Percentiles rank a stretch among this genome's conserved stretches.
Conservation (phyloP, 1,140 invertebrate species). For the Matsumurasca onukii region DNA sequence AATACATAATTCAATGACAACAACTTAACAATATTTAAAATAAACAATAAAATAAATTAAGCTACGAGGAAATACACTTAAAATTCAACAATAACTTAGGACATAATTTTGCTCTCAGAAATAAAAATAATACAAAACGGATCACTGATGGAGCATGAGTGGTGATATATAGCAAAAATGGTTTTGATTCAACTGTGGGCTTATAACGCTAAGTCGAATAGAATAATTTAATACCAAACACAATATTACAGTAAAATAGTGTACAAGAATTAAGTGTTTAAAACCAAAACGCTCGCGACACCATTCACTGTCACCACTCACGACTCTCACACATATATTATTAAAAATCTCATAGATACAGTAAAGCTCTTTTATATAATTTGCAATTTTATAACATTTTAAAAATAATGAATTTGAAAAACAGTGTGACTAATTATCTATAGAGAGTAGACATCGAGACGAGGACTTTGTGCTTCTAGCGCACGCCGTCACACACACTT, state of each 20-base stretch:
- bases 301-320: conserved; percentile 3
- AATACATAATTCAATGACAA: conserved; percentile 17
- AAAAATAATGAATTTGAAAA: conserved; percentile 27
- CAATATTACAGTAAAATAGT: conserved; percentile 26
- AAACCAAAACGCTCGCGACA: conserved; percentile 17
- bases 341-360: conserved; percentile 31
- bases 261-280: conserved; percentile 28
- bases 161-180: conserved; percentile 16
- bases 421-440: conserved; percentile 28
- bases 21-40: conserved; percentile 15
- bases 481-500: conserved; percentile 23
- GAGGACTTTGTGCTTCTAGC: conserved; percentile 19
- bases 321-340: conserved; percentile 22
- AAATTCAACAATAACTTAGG: conserved; percentile 9
- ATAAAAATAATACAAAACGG: not conserved
- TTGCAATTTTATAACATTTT: conserved; percentile 31
- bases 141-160: conserved; percentile 1
- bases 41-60: conserved; percentile 24
- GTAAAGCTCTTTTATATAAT: conserved; percentile 31
- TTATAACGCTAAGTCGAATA: conserved; percentile 18
- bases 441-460: conserved; percentile 28
- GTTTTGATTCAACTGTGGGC: conserved; percentile 22
- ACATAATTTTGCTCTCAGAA: conserved; percentile 25
- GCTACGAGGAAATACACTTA: not conserved
- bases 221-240: conserved; percentile 22